Base-by-base conservation (phyloP, 1,140 invertebrate species). In the Zaprionus africanus region DNA sequence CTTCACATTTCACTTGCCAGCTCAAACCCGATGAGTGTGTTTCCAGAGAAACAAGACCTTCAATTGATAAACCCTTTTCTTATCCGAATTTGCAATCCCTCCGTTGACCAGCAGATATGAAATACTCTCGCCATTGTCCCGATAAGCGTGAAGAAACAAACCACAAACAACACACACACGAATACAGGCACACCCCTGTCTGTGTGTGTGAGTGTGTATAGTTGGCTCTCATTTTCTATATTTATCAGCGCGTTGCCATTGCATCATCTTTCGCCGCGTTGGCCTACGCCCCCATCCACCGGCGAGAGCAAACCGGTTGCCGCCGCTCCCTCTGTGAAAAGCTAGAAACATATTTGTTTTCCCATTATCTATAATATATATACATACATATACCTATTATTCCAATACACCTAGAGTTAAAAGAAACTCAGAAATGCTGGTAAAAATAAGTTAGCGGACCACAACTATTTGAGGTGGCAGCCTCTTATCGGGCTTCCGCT, bases 221-320 rank as follows among this genome's bases (percentile, higher is more conserved):
- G 28, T 61, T 69, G 22, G 5, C 56, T 59, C 43, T 65, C 28
- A 56, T 57, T 57, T 76, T 79, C 77, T 79, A 77, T 77, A 73
- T 80, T 80, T 80, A 80, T 77, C 68, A 77, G n/a, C 58, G 17
- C 36, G 59, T 80, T 76, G 74, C 51, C 58, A 68, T 80, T 80
- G 69, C 69, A 73, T 79, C 78, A 80, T 74, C 60, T 22, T 79
- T 79, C 63, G 68, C 61, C 46, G 68, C 74, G 73, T 65, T 76
- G 74, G 61, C 46, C 56, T 61, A 76, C 68, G 61, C 74, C 68
- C 56, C 61, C 68, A 58, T 53, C 54, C 38, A 56, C 56, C 49
- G 12, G 26, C 19, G 5, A 28, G 19, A 31, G 9, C 22, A 72
- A 76, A 76, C 74, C 74, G 74, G 74, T 72, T 38, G 19, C 51